A percentile compares a stretch with the other conserved stretches of the same genome.
phyloP scores from a whole-genome alignment of 1,140 invertebrate species.

The Zaprionus davidi region DNA sequence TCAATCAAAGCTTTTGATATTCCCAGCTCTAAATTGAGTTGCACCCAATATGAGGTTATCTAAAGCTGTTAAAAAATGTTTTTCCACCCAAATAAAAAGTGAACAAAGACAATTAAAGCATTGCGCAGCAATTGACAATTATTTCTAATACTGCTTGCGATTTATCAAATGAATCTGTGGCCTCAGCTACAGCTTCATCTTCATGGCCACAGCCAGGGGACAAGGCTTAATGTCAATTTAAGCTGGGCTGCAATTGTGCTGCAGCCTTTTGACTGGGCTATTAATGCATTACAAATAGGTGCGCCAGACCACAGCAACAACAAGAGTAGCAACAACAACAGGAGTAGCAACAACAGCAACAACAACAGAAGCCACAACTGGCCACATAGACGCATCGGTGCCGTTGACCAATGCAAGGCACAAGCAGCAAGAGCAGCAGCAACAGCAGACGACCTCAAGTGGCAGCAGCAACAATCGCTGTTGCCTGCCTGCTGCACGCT shows the following conservation, averaged over 20 bases:
- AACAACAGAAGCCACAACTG: constrained; percentile 40
- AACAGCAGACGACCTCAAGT: constrained; percentile 74
- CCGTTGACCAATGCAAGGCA: constrained; percentile 69
- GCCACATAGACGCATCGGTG: constrained; percentile 71
- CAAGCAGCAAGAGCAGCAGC: constrained; percentile 15
- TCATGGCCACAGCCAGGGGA: constrained; percentile 25
- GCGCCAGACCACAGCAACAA: constrained; percentile 66
- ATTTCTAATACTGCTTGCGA: constrained; percentile 49
- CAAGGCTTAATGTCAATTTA: constrained; percentile 77
- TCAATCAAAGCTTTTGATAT: not conserved
- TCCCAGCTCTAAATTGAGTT: not conserved
- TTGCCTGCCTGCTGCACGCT: constrained; percentile 58
- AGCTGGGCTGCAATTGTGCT: constrained; percentile 41
- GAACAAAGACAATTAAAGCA: constrained; percentile 17
- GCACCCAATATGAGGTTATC: not conserved
- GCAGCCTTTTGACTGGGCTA: constrained; percentile 49
- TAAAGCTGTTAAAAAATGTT: constrained; percentile 12
- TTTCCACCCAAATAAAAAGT: not conserved
- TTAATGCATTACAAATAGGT: constrained; percentile 81
- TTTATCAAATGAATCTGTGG: constrained; percentile 60
- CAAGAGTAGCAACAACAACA: constrained; percentile 23
- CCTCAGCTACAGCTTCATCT: constrained; percentile 31
- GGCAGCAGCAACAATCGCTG: constrained; percentile 74
- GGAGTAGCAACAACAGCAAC: constrained; percentile 13
- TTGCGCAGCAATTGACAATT: constrained; percentile 36